phyloP scores from a whole-genome alignment of 2,113 vertebrate genomes.

The Muscicapa adusta region DNA sequence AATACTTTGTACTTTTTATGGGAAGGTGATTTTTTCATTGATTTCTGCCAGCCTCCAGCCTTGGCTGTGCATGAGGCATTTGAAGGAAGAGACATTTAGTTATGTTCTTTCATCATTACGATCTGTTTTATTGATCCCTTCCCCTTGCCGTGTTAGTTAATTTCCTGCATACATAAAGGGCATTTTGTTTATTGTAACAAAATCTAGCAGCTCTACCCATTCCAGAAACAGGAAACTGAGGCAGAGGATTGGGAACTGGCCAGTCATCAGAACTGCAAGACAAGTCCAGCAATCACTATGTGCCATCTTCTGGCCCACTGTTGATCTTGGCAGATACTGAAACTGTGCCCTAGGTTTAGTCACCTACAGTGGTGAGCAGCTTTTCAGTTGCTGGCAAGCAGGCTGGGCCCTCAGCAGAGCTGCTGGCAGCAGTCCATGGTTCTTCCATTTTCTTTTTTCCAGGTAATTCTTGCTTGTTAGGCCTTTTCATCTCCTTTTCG shows the following conservation, averaged over 20 bases:
- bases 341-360: neutral
- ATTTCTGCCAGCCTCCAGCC: neutral
- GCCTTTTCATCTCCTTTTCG: neutral
- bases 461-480: neutral
- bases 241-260: neutral
- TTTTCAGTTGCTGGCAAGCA: constrained; percentile 10
- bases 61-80: neutral
- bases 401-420: neutral
- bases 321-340: neutral
- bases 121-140: neutral
- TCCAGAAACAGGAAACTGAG: neutral
- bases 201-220: neutral
- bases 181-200: neutral
- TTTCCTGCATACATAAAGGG: neutral
- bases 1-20: neutral
- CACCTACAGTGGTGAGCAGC: neutral
- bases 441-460: constrained; percentile 23
- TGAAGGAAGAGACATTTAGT: neutral
- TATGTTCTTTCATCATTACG: neutral
- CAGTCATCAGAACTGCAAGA: neutral
- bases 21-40: neutral
- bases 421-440: neutral
- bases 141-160: neutral
- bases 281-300: neutral
- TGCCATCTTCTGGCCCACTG: neutral